These are phyloP conservation scores for Polydrusus tereticollis DNA, from an alignment of 2,888 invertebrate species.

Conservation along the genomic window DNA sequence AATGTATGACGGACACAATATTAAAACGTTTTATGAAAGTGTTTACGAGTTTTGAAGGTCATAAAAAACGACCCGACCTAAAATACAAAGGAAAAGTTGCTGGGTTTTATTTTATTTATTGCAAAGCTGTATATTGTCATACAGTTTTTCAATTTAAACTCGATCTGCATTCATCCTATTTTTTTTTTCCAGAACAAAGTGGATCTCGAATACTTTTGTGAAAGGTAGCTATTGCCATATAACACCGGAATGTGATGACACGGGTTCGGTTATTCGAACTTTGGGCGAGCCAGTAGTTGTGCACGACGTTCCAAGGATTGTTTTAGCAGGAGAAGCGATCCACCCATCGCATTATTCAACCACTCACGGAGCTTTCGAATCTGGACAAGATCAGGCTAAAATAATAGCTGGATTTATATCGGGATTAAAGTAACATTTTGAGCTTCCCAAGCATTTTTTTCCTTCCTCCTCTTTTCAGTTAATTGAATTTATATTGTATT, in stretches of 20 bases:
- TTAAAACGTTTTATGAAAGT: no score
- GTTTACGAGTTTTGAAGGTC: no score
- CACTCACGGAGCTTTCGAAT: conserved; percentile 76
- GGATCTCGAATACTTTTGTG: conserved; percentile 71
- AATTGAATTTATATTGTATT: no score
- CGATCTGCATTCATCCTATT: no score
- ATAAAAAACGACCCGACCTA: no score
- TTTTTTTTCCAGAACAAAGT: conserved; percentile 67
- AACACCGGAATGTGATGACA: conserved; percentile 68
- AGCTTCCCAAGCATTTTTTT: no score
- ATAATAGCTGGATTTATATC: conserved; percentile 43
- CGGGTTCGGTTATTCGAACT: conserved; percentile 61
- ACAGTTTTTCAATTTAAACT: no score
- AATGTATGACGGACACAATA: no score
- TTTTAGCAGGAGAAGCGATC: conserved; percentile 77
- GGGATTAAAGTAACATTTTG: not conserved
- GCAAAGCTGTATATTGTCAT: no score
- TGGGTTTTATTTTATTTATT: no score
- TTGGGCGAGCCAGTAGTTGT: conserved; percentile 67
- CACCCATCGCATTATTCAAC: conserved; percentile 72
- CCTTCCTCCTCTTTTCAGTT: no score
- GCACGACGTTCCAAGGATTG: conserved; percentile 67
- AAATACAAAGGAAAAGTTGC: no score
- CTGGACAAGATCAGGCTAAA: conserved; percentile 71
- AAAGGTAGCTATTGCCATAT: conserved; percentile 74